Evolutionary conservation across 2,113 vertebrate species (phyloP).

Genomic region (Lagenorhynchus albirostris): DNA sequence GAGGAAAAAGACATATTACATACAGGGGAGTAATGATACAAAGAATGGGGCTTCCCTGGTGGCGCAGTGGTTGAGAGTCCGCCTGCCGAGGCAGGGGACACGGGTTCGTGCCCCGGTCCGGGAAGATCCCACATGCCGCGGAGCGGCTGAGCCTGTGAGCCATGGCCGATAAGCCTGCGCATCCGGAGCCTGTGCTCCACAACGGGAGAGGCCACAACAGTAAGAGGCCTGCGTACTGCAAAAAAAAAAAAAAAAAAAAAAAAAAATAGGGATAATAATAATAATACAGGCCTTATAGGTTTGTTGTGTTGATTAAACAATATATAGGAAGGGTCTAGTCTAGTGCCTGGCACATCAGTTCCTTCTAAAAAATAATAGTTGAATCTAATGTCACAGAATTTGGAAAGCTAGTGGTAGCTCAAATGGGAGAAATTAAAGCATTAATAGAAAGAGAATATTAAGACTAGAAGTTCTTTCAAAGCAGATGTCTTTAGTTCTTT

Average conservation of each 20-base stretch:
- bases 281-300: background rate
- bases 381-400: background rate
- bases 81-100: too few relatives aligned
- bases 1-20: background rate
- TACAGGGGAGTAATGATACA: background rate
- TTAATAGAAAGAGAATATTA: background rate
- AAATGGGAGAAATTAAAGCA: background rate
- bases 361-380: background rate
- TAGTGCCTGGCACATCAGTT: background rate
- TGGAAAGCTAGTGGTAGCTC: background rate
- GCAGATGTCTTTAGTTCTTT: background rate
- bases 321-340: background rate
- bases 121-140: too few relatives aligned
- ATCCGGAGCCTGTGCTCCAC: too few relatives aligned
- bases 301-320: slow-evolving; percentile 25
- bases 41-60: background rate
- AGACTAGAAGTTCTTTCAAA: background rate
- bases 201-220: too few relatives aligned
- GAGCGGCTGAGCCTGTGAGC: too few relatives aligned
- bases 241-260: too few relatives aligned
- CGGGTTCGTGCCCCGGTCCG: too few relatives aligned
- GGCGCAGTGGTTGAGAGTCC: too few relatives aligned
- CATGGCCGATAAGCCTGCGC: too few relatives aligned
- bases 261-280: background rate
- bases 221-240: too few relatives aligned